Evolutionary conservation across 2,113 vertebrate species (phyloP).

Genomic region (Emydocephalus ijimae): DNA sequence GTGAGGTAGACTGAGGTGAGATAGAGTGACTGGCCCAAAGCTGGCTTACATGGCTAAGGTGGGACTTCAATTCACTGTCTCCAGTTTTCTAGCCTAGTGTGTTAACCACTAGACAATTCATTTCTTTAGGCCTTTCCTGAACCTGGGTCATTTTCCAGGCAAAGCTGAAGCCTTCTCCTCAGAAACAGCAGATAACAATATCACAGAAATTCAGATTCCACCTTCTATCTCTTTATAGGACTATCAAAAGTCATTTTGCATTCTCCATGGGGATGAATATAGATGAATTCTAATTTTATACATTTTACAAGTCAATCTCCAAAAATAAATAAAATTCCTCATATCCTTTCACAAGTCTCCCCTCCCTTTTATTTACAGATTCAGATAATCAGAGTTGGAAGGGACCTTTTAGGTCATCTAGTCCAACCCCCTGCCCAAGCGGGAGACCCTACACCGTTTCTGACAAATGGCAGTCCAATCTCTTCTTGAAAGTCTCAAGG

Average conservation of each 20-base stretch:
- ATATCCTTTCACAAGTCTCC: neutral
- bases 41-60: neutral
- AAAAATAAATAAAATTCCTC: neutral
- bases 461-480: too few species aligned
- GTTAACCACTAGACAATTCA: neutral
- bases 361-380: neutral
- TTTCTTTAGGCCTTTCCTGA: neutral
- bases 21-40: neutral
- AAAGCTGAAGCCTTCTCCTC: neutral
- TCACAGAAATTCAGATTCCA: neutral
- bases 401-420: too few species aligned
- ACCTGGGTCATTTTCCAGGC: neutral
- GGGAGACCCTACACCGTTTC: too few species aligned
- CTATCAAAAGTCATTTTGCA: neutral
- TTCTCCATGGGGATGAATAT: neutral
- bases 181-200: neutral
- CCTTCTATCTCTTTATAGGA: neutral
- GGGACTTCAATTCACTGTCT: neutral
- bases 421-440: too few species aligned
- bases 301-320: neutral
- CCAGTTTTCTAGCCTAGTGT: neutral
- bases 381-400: too few species aligned
- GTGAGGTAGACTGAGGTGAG: neutral
- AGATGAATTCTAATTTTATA: neutral
- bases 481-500: too few species aligned